Evolutionary conservation across 2,113 vertebrate species (phyloP), one percentile per base, ranked within the genome.

Genomic region (Lampris megalopsis): DNA sequence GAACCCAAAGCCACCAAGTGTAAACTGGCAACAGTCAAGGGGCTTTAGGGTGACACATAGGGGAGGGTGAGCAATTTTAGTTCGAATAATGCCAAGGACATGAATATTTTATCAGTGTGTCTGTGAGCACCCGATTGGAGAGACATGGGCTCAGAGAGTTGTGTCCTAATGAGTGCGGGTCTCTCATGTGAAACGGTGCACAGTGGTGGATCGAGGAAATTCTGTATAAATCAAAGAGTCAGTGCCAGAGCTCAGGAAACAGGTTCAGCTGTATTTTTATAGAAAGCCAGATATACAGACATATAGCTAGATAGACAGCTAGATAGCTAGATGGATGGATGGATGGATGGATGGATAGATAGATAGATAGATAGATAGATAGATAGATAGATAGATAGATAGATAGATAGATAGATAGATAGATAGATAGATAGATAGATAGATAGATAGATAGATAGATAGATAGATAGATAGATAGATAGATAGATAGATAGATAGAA

Each of bases 81-180:
- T 81, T 78, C 36, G 72, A 48, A 63, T 68, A 73, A 43, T 68
- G 76, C 42, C 8, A 45, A 71, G 80, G 49, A 71, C 75, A 77
- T 87, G 75, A 82, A 90, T 88, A 87, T 89, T 59, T 84, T 88
- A 84, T 68, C 58, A 77, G 77, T 72, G 70, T 68, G 41, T 86
- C 80, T 75, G 63, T 76, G 85, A 85, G 83, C 80, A 79, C 73
- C 68, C 77, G 64, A 76, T 79, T 76, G 77, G 82, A 84, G 77
- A 52, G 35, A 43, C 36, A 85, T 1, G 73, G 77, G 10, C 75
- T 63, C 62, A 11, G 67, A 63, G 13, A 9, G 73, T 42, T n/a
- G 43, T 52, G n/a, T 84, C 35, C 50, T 77, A 77, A 82, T 65
- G 66, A 70, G 52, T 42, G 63, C 24, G 74, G 36, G 13, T 73